A percentile compares a stretch with the other conserved stretches of the same genome.
Evolutionary conservation across 2,113 vertebrate species (phyloP).

Genomic region (Tetraodon nigroviridis): DNA sequence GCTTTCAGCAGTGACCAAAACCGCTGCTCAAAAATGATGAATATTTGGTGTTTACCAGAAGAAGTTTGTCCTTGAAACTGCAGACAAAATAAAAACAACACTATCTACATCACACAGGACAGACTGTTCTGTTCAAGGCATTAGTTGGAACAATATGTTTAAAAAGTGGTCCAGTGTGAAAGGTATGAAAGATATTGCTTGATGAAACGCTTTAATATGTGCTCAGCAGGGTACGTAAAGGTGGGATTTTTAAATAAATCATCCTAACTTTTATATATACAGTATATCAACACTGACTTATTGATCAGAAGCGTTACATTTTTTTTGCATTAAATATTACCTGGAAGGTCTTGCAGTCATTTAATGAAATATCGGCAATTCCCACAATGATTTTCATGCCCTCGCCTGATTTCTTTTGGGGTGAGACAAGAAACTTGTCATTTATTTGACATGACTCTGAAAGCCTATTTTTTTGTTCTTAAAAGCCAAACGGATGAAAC

Average conservation of each 20-base stretch:
- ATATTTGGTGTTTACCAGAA: slow-evolving; percentile 29
- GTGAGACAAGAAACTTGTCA: slow-evolving; percentile 10
- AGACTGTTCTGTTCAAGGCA: slow-evolving; percentile 5
- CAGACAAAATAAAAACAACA: slow-evolving; percentile 27
- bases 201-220: slow-evolving; percentile 18
- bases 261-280: slow-evolving; percentile 13
- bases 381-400: slow-evolving; percentile 15
- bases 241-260: slow-evolving; percentile 11
- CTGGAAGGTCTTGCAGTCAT: slow-evolving; percentile 22
- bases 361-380: slow-evolving; percentile 46
- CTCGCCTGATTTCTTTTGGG: slow-evolving; percentile 1
- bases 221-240: slow-evolving; percentile 24
- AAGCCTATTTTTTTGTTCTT: background rate
- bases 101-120: slow-evolving; percentile 25
- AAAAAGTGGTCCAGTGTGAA: slow-evolving; percentile 12
- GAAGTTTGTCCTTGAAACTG: slow-evolving; percentile 30
- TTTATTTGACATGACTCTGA: slow-evolving; percentile 1
- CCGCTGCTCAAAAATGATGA: slow-evolving; percentile 16
- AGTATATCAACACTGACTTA: slow-evolving; percentile 23
- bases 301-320: slow-evolving; percentile 46
- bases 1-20: slow-evolving; percentile 43
- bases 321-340: slow-evolving; percentile 48
- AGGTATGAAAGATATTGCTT: slow-evolving; percentile 17
- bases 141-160: slow-evolving; percentile 17
- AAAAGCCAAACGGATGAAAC: slow-evolving; percentile 8